These are phyloP conservation scores for Eupithecia tripunctaria DNA, from an alignment of 2,888 invertebrate species.

Conservation along the genomic window DNA sequence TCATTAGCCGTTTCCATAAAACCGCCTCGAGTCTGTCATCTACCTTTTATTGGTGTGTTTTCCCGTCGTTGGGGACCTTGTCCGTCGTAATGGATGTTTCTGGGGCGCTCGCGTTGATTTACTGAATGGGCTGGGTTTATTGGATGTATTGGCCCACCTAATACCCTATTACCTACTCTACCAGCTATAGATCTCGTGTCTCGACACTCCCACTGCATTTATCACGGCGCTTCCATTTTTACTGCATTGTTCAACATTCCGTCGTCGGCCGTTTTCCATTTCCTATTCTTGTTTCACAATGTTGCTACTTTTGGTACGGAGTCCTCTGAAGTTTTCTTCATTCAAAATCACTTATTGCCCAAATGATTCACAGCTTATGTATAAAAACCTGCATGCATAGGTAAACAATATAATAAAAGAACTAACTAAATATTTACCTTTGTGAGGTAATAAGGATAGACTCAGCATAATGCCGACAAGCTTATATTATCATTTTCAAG, in stretches of 20 bases:
- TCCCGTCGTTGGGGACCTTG: not conserved
- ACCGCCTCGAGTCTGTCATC: not conserved
- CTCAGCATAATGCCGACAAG: no score
- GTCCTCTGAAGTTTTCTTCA: no score
- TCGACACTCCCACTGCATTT: slow-evolving; percentile 17
- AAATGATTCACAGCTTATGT: no score
- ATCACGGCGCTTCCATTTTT: slow-evolving; percentile 10
- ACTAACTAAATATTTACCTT: no score
- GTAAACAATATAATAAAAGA: no score
- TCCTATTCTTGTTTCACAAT: not conserved
- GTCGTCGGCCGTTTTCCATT: not conserved
- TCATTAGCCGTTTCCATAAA: not conserved
- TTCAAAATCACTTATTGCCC: no score
- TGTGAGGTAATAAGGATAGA: no score
- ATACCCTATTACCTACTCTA: not conserved
- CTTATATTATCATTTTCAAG: no score
- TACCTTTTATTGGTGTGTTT: not conserved
- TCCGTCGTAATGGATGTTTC: slow-evolving; percentile 14
- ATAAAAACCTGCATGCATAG: no score
- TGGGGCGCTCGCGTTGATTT: slow-evolving; percentile 15
- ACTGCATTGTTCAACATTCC: slow-evolving; percentile 15
- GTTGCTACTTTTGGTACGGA: not conserved
- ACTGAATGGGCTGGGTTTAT: slow-evolving; percentile 15
- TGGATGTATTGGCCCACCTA: slow-evolving; percentile 9
- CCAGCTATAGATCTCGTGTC: slow-evolving; percentile 3